phyloP scores from a whole-genome alignment of 2,113 vertebrate genomes.

The Gallinago media region DNA sequence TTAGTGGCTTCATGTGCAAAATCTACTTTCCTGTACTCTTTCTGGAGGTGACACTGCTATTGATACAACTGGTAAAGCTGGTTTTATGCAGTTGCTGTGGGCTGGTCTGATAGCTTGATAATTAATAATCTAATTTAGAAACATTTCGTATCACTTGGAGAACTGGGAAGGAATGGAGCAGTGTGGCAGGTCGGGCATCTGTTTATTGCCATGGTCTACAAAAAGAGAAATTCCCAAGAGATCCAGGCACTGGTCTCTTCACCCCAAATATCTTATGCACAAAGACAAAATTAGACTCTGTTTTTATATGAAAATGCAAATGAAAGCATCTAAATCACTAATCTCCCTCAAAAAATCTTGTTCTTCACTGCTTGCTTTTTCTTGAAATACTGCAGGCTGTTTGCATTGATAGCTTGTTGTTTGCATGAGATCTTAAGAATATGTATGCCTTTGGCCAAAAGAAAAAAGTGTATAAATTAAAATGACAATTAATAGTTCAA shows the following conservation, averaged over 20 bases:
- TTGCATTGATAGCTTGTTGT: not conserved
- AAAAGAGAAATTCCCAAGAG: not conserved
- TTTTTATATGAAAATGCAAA: not conserved
- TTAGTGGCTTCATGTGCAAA: not conserved
- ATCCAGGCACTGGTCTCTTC: not conserved
- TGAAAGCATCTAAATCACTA: not conserved
- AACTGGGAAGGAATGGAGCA: not conserved
- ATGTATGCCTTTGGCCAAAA: not conserved
- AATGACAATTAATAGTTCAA: not conserved
- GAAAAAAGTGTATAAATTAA: not conserved
- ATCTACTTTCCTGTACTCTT: not conserved
- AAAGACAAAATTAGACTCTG: not conserved
- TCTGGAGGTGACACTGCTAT: not conserved
- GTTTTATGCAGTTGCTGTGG: not conserved
- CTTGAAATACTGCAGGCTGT: not conserved
- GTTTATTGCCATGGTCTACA: not conserved
- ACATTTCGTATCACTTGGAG: not conserved
- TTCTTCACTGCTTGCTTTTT: not conserved
- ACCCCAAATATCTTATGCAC: not conserved
- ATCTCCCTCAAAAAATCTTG: not conserved
- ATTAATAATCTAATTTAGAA: not conserved
- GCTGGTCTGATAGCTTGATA: not conserved
- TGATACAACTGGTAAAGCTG: not conserved
- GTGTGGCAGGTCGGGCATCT: accelerated
- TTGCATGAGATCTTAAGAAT: not conserved